Base-by-base conservation (phyloP, 2,797 vertebrate species). In the Triplophysa bombifrons region DNA sequence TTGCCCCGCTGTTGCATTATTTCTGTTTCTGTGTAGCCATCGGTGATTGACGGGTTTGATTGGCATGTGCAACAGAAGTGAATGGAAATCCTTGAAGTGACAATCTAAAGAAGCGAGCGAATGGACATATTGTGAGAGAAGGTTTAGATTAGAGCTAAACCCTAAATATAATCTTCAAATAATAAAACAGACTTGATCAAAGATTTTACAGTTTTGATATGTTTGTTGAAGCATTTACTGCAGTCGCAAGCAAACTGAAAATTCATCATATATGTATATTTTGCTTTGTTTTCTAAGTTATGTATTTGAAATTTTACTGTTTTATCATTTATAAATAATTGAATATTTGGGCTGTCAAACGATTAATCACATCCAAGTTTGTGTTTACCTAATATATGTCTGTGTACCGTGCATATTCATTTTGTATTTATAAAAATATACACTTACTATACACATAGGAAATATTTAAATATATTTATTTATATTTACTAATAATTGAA, bases 71-170 rank as follows among this genome's bases (percentile, higher is more conserved):
- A 25, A 70, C 76, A 30, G 53, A 68, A 20, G 38, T 67, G 50
- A 4, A 76, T 56, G 22, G 67, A 76, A 67, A 27, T 76, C 50
- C 25, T 55, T 7, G 41, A 77, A 60, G 51, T 77, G 75, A 77
- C 65, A 69, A 25, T 34, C 20, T 30, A 67, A 38, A 76, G 14
- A 65, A 27, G 30, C 27, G 63, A 67, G 20, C 16, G 63, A 67
- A 76, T 8, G 20, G 16, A 20, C 27, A 8, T 56, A 34, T 3
- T 9, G 53, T 34, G 53, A 75, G 25, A 74, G 44, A 44, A 41
- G 30, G 48, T 66, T 55, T 55, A 38, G 34, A 38, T 38, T 38
- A 41, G 9, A 1, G 11, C 51, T 27, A 66, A 76, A 56, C 63
- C 34, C 55, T 44, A 19, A 67, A 67, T 44, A 44, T 16, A 30